These are phyloP conservation scores for Matsumyia berberina DNA, from an alignment of 2,888 invertebrate genomes.

Conservation along the genomic window DNA sequence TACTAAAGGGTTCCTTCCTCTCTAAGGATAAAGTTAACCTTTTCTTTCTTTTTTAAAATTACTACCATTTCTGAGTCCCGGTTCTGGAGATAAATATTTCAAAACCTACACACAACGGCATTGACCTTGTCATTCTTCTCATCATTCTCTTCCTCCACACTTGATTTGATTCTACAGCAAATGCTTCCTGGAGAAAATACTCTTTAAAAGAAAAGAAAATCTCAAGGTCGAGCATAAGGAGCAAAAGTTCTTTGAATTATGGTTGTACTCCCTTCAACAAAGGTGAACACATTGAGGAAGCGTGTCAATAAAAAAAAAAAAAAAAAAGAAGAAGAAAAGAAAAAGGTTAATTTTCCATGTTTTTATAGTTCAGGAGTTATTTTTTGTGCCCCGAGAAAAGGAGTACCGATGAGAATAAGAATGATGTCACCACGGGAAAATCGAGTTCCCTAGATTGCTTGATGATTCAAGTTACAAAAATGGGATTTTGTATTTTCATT, in stretches of 20 bases:
- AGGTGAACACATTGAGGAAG: slow-evolving; percentile 5
- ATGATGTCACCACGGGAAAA: not conserved
- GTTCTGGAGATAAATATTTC: not conserved
- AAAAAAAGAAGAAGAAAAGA: not conserved
- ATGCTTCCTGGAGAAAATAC: not conserved
- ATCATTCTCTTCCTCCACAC: not conserved
- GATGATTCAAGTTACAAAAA: not conserved
- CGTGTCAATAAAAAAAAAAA: not conserved
- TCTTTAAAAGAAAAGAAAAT: not conserved
- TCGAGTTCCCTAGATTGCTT: not conserved
- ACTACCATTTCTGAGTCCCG: not conserved
- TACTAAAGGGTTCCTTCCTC: too few relatives aligned
- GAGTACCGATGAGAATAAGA: not conserved
- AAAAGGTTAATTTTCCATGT: not conserved
- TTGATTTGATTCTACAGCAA: not conserved
- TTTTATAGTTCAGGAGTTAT: not conserved
- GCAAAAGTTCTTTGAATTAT: slow-evolving; percentile 3
- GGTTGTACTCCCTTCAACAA: not conserved
- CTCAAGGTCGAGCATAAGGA: not conserved
- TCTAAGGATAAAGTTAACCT: not conserved
- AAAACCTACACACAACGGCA: not conserved
- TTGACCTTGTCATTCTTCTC: not conserved
- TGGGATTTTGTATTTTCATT: not conserved
- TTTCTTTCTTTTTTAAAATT: not conserved
- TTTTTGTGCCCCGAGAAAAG: not conserved